These are phyloP conservation scores for Drosophila erecta DNA, from an alignment of 1,140 invertebrate species.

Conservation along the genomic window DNA sequence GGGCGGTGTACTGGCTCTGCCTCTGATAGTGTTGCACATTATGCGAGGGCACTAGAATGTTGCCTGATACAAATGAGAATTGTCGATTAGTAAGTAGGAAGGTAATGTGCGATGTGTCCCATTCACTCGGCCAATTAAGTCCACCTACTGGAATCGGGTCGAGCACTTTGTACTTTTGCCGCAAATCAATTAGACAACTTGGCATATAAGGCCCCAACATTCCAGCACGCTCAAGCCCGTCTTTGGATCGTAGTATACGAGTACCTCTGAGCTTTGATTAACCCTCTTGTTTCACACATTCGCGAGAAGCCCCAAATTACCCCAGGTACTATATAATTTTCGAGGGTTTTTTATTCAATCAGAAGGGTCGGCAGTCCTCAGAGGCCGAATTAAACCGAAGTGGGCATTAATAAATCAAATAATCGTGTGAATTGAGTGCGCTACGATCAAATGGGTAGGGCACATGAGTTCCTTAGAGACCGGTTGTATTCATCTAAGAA, in stretches of 20 bases:
- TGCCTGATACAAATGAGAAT: constrained; percentile 79
- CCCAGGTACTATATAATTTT: constrained; percentile 68
- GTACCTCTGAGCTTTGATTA: constrained; percentile 58
- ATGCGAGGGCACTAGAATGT: constrained; percentile 80
- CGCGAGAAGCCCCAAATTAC: constrained; percentile 62
- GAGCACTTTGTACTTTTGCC: constrained; percentile 49
- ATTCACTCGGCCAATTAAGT: constrained; percentile 21
- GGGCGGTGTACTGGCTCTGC: constrained; percentile 80
- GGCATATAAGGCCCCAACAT: constrained; percentile 54
- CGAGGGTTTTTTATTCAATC: constrained; percentile 68
- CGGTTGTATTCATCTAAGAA: neutral
- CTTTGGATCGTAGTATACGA: neutral
- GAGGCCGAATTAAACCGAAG: constrained; percentile 21
- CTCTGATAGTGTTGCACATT: constrained; percentile 84
- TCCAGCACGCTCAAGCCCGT: constrained; percentile 53
- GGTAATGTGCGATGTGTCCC: constrained; percentile 23
- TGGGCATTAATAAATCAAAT: constrained; percentile 80
- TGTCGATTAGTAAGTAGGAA: constrained; percentile 63
- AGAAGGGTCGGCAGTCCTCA: constrained; percentile 60
- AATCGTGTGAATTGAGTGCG: constrained; percentile 70
- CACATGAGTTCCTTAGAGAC: constrained; percentile 3
- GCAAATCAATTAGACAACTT: constrained; percentile 65
- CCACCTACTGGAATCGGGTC: constrained; percentile 25
- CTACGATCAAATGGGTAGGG: constrained; percentile 42
- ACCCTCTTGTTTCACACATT: constrained; percentile 76